phyloP scores from a whole-genome alignment of 2,888 invertebrate genomes.

The Eucriotettix oculatus region DNA sequence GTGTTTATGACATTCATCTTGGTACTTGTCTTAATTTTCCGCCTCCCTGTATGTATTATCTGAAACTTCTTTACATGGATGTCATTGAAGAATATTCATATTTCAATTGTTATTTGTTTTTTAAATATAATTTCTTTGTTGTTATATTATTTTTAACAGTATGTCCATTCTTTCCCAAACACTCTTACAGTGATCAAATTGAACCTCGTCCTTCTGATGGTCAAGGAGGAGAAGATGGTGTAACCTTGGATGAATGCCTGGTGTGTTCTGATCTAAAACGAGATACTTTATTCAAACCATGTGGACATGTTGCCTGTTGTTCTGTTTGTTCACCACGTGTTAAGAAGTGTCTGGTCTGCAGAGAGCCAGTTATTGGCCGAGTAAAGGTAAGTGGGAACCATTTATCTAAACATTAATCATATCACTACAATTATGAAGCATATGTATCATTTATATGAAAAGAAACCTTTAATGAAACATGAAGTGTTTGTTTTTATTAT shows the following conservation, averaged over 20 bases:
- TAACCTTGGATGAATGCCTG: constrained; percentile 73
- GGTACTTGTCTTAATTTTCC: no score
- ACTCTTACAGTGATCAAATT: constrained; percentile 16
- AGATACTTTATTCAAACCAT: constrained; percentile 79
- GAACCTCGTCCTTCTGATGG: constrained; percentile 15
- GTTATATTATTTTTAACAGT: no score
- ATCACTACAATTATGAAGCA: not conserved
- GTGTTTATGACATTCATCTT: no score
- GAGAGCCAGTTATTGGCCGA: constrained; percentile 63
- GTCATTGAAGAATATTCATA: no score
- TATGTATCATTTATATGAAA: not conserved
- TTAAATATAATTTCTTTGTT: no score
- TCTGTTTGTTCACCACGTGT: constrained; percentile 75
- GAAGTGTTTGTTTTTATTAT: not conserved
- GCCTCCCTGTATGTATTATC: no score
- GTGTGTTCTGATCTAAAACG: constrained; percentile 87
- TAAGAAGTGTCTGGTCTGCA: constrained; percentile 88
- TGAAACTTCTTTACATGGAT: no score
- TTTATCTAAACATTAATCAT: no score
- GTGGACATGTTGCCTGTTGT: constrained; percentile 88
- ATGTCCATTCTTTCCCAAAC: no score
- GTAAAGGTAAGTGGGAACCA: constrained; percentile 40
- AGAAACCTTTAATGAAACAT: not conserved
- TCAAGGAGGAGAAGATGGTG: constrained; percentile 17
- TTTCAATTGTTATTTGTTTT: no score